These are phyloP conservation scores for Strongylocentrotus purpuratus DNA, from an alignment of 35 echinoderm and acorn worm genomes.

Conservation along the genomic window DNA sequence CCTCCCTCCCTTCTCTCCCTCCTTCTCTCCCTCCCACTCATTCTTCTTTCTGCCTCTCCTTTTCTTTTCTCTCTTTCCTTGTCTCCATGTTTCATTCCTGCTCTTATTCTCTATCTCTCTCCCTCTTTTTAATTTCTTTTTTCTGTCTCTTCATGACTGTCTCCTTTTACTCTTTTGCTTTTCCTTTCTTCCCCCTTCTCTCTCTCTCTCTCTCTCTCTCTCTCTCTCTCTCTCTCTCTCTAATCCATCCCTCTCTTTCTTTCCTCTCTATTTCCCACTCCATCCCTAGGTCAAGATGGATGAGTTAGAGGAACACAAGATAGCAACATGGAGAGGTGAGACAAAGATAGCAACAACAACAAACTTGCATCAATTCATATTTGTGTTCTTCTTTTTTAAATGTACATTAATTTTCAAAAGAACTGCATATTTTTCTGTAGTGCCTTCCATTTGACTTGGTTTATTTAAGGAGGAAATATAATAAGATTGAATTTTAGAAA, in stretches of 20 bases:
- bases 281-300: constrained; percentile 82
- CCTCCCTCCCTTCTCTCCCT: neutral
- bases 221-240: neutral
- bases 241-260: neutral
- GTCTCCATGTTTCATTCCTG: neutral
- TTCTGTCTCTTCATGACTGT: neutral
- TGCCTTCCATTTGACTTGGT: too few species aligned
- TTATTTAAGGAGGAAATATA: too few species aligned
- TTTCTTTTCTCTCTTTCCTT: neutral
- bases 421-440: too few species aligned
- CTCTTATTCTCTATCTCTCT: neutral
- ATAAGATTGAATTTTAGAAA: too few species aligned
- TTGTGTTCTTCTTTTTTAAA: too few species aligned
- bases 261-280: neutral
- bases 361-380: too few species aligned
- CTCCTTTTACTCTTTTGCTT: neutral
- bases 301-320: constrained; percentile 96
- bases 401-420: too few species aligned
- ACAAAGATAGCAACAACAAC: neutral
- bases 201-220: neutral
- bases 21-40: neutral
- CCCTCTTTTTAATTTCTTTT: neutral
- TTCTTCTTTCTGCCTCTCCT: neutral
- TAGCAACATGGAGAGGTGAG: constrained; percentile 96
- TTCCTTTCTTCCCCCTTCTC: neutral